These are phyloP conservation scores for Rhogogaster chlorosoma DNA, from an alignment of 2,888 invertebrate genomes.

Conservation along the genomic window DNA sequence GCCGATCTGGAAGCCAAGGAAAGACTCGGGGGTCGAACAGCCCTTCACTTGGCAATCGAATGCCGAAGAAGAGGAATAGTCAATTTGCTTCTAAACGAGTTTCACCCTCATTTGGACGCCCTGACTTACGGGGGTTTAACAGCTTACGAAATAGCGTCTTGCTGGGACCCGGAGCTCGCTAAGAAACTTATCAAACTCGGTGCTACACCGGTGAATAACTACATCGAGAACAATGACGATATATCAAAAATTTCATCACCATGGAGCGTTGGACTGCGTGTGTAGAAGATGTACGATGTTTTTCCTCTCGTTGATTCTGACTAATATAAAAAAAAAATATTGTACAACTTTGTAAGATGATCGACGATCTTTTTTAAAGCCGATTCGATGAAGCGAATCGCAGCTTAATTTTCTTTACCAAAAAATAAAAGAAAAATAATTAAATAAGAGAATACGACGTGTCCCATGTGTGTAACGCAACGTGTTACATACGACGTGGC, in stretches of 20 bases:
- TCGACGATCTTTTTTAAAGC: background rate
- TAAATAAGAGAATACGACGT: background rate
- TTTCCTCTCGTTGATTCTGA: background rate
- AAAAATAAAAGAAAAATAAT: background rate
- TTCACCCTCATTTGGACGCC: slow-evolving; percentile 12
- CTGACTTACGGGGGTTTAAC: slow-evolving; percentile 37
- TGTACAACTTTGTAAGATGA: background rate
- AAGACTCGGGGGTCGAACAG: slow-evolving; percentile 38
- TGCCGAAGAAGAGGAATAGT: slow-evolving; percentile 5
- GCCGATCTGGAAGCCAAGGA: slow-evolving; percentile 37
- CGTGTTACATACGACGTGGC: background rate
- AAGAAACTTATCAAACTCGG: slow-evolving; percentile 29
- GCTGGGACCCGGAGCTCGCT: slow-evolving; percentile 28
- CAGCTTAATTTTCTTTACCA: background rate
- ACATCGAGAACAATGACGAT: background rate
- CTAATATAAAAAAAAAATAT: background rate
- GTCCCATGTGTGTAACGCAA: background rate
- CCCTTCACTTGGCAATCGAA: slow-evolving; percentile 44
- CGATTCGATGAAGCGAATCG: slow-evolving; percentile 1
- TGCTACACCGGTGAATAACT: background rate
- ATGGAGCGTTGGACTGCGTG: slow-evolving; percentile 34
- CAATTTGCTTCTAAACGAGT: slow-evolving; percentile 19
- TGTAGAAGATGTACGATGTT: background rate
- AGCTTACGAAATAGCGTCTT: slow-evolving; percentile 35
- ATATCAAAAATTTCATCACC: background rate